These are phyloP conservation scores for Tolypeutes matacus DNA, from an alignment of 2,797 vertebrate genomes.

Conservation along the genomic window DNA sequence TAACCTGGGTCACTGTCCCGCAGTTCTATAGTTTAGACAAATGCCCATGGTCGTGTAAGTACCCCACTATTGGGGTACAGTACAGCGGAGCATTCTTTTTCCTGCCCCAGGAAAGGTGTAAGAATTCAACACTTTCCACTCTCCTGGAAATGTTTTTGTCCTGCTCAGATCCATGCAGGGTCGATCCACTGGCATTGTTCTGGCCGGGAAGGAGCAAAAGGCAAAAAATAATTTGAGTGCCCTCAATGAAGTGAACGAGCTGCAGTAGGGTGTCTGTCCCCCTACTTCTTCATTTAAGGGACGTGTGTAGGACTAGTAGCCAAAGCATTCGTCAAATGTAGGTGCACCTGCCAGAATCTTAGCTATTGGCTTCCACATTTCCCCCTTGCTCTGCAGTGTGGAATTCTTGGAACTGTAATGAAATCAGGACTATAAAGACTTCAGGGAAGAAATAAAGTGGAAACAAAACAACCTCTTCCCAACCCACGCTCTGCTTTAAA, in stretches of 20 bases:
- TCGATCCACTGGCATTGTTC: not conserved
- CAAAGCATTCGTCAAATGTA: not conserved
- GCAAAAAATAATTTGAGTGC: constrained; percentile 16
- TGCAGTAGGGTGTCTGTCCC: not conserved
- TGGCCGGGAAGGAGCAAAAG: constrained; percentile 5
- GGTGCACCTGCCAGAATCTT: not conserved
- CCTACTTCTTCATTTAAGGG: constrained; percentile 23
- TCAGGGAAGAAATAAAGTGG: constrained; percentile 11
- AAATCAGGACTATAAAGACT: constrained; percentile 1
- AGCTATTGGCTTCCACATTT: not conserved
- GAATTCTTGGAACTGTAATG: not conserved
- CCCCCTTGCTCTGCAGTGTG: not conserved
- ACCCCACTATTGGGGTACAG: fast-evolving
- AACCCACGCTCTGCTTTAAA: constrained; percentile 61
- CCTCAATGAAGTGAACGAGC: constrained; percentile 60
- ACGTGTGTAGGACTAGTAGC: not conserved
- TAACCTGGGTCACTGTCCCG: not conserved
- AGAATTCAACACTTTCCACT: not conserved
- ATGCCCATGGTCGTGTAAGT: not conserved
- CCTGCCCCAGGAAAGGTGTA: not conserved
- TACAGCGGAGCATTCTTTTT: not conserved
- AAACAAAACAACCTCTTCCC: constrained; percentile 46
- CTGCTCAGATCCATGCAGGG: not conserved
- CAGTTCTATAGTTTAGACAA: not conserved
- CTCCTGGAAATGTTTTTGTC: not conserved